Conservation (phyloP, 2,113 vertebrate species). For the Calidris pugnax region DNA sequence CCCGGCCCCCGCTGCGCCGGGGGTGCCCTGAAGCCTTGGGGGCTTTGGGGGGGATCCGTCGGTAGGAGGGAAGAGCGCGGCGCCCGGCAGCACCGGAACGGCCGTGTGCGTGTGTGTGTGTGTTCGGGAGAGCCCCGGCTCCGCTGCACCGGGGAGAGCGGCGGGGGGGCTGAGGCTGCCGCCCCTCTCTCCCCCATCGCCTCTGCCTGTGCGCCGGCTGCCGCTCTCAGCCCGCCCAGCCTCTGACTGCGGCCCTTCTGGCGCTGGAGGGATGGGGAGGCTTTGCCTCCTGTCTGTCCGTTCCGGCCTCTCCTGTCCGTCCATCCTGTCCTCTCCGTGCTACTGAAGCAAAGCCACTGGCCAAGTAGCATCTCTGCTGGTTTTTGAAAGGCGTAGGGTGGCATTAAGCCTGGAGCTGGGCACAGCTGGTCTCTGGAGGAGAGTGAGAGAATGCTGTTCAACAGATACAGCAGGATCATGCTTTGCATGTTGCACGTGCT, state of each 20-base stretch:
- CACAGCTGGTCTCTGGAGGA: neutral
- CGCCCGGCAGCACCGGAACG: rapidly evolving
- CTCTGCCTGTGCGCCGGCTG: neutral
- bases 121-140: rapidly evolving
- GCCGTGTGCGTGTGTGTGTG: rapidly evolving
- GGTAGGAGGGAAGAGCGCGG: rapidly evolving
- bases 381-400: neutral
- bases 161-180: neutral
- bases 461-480: rapidly evolving
- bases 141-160: rapidly evolving
- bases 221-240: rapidly evolving
- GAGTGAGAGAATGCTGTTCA: no score
- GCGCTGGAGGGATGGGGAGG: neutral
- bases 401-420: rapidly evolving
- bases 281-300: rapidly evolving
- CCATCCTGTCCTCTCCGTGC: neutral
- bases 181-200: rapidly evolving
- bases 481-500: rapidly evolving
- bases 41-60: rapidly evolving
- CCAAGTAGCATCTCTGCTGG: rapidly evolving
- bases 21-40: no score
- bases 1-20: neutral
- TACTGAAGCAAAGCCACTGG: rapidly evolving
- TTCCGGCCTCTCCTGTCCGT: no score
- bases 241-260: rapidly evolving